Evolutionary conservation across 1,140 invertebrate species (phyloP).

Genomic region (Diachasma alloeum): DNA sequence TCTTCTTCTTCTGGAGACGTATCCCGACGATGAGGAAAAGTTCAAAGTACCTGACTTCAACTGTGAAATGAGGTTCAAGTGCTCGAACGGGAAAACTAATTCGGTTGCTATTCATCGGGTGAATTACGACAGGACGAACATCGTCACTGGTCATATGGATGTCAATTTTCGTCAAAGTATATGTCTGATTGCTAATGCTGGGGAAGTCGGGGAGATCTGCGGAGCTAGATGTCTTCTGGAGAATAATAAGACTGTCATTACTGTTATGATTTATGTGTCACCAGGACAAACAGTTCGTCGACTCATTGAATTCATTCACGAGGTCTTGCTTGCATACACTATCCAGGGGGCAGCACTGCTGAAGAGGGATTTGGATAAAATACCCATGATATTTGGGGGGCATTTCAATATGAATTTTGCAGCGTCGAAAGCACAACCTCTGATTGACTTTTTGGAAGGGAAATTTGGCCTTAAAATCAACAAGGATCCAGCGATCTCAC

Average conservation of each 20-base stretch:
- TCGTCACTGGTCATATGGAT: slow-evolving; percentile 15
- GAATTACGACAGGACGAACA: background rate
- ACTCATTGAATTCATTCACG: slow-evolving; percentile 9
- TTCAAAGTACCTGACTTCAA: slow-evolving; percentile 27
- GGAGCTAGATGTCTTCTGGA: slow-evolving; percentile 7
- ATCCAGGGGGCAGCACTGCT: background rate
- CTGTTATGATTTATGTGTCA: slow-evolving; percentile 12
- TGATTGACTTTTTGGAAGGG: slow-evolving; percentile 16
- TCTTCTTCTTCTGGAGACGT: slow-evolving; percentile 29
- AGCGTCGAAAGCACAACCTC: background rate
- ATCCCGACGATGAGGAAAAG: slow-evolving; percentile 14
- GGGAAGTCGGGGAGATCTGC: slow-evolving; percentile 15
- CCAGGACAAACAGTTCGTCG: background rate
- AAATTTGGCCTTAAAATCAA: background rate
- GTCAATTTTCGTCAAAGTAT: background rate
- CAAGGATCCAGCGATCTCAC: background rate
- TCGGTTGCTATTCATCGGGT: background rate
- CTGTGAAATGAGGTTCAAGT: slow-evolving; percentile 18
- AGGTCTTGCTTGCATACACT: slow-evolving; percentile 7
- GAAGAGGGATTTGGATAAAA: background rate
- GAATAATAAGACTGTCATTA: background rate
- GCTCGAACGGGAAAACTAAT: background rate
- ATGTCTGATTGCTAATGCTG: background rate
- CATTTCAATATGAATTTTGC: slow-evolving; percentile 18
- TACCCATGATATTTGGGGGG: slow-evolving; percentile 20